Conservation (phyloP, 2,797 vertebrate genomes). For the Atherinosoma microstoma region DNA sequence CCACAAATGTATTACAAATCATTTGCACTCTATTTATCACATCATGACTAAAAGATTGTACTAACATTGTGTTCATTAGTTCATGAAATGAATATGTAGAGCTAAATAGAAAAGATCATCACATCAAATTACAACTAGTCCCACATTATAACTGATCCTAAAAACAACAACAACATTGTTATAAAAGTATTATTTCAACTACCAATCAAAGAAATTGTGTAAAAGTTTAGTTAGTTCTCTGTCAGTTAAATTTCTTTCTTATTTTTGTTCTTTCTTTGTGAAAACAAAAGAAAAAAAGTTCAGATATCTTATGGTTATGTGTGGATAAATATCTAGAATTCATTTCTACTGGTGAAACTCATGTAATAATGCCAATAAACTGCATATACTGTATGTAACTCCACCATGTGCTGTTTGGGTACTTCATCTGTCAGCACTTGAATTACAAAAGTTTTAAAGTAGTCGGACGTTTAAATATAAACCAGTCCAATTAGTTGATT, state of each 20-base stretch:
- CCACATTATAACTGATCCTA: no score
- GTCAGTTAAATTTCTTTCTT: neutral
- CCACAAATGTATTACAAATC: slow-evolving; percentile 4
- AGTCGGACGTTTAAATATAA: neutral
- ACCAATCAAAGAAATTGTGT: no score
- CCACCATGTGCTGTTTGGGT: neutral
- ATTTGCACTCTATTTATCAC: no score
- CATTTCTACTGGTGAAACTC: neutral
- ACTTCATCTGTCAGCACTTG: neutral
- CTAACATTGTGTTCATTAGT: neutral
- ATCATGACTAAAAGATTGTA: neutral
- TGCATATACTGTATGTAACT: neutral
- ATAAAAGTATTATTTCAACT: no score
- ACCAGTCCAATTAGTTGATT: neutral
- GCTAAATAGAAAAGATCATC: neutral
- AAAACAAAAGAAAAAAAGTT: neutral
- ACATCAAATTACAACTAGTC: no score
- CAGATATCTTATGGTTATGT: neutral
- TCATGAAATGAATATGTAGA: neutral
- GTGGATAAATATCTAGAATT: neutral
- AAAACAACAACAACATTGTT: no score
- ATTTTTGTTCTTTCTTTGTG: rapidly evolving
- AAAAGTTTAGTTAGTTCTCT: neutral
- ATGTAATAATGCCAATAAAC: neutral
- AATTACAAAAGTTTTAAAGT: neutral